A percentile compares a stretch with the other conserved stretches of the same genome.
These are phyloP conservation scores for Malurus cyaneus DNA, from an alignment of 2,113 vertebrate species.

Conservation along the genomic window DNA sequence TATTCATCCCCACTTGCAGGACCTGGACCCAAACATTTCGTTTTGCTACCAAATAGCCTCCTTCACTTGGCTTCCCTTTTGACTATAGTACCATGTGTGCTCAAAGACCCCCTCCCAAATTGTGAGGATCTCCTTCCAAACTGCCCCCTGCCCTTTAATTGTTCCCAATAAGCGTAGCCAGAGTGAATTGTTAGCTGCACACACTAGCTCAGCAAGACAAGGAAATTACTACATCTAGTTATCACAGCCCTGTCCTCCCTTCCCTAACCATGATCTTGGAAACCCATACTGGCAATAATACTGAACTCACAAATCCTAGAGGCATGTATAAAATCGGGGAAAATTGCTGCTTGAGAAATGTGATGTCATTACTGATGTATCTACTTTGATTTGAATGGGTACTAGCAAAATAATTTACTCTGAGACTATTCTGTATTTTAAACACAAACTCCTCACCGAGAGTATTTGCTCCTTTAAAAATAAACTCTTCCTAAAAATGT, in stretches of 20 bases:
- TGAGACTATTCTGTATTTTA: not conserved
- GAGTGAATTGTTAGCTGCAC: slow-evolving; percentile 69
- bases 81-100: not conserved
- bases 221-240: not conserved
- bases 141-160: slow-evolving; percentile 78
- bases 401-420: not conserved
- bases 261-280: not conserved
- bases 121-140: slow-evolving; percentile 71
- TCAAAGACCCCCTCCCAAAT: not conserved
- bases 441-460: not conserved
- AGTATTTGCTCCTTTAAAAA: not conserved
- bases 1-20: not conserved
- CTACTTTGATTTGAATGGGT: not conserved
- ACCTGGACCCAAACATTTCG: not conserved
- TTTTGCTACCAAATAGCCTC: not conserved
- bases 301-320: not conserved
- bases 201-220: not conserved
- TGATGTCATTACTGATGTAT: not conserved
- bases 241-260: not conserved
- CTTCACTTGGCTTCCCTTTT: not conserved
- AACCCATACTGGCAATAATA: not conserved
- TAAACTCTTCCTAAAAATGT: not conserved
- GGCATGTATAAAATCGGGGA: not conserved
- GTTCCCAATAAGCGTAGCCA: slow-evolving; percentile 75
- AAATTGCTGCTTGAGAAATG: not conserved